phyloP scores from a whole-genome alignment of 2,797 vertebrate species.

The Aulostomus chinensis region DNA sequence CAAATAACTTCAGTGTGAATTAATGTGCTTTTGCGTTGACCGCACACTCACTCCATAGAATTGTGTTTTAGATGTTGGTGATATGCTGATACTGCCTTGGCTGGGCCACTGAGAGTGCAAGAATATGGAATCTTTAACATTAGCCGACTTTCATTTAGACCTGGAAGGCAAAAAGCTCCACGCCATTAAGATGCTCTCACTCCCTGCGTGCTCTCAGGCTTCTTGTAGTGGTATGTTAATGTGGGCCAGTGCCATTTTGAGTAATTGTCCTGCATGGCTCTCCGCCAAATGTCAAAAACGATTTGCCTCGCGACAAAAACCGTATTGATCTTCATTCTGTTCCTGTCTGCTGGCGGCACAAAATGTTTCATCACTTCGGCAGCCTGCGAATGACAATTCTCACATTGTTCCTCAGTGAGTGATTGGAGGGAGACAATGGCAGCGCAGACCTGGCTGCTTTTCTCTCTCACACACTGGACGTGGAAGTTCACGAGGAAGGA shows the following conservation, averaged over 20 bases:
- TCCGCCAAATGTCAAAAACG: constrained; percentile 80
- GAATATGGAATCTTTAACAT: constrained; percentile 18
- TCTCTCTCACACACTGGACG: constrained; percentile 2
- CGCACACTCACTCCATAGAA: no score
- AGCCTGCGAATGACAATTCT: constrained; percentile 61
- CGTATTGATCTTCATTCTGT: constrained; percentile 79
- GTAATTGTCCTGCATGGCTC: constrained; percentile 75
- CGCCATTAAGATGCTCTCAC: constrained; percentile 46
- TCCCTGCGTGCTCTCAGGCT: no score
- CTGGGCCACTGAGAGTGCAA: no score
- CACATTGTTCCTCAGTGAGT: constrained; percentile 67
- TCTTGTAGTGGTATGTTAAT: constrained; percentile 73
- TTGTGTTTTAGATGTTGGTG: no score
- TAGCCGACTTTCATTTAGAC: constrained; percentile 28
- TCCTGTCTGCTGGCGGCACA: constrained; percentile 61
- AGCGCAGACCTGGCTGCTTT: constrained; percentile 20
- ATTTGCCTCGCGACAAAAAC: constrained; percentile 75
- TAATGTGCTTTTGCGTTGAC: no score
- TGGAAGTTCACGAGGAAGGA: no score
- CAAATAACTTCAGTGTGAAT: no score
- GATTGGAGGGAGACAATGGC: constrained; percentile 58
- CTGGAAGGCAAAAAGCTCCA: constrained; percentile 40
- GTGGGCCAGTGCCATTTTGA: constrained; percentile 72
- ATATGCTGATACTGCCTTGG: no score
- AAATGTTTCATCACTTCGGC: constrained; percentile 62